Percentiles rank a stretch among this genome's conserved stretches.
Conservation (phyloP, 2,888 invertebrate genomes). For the Kryphioiulus occultus region DNA sequence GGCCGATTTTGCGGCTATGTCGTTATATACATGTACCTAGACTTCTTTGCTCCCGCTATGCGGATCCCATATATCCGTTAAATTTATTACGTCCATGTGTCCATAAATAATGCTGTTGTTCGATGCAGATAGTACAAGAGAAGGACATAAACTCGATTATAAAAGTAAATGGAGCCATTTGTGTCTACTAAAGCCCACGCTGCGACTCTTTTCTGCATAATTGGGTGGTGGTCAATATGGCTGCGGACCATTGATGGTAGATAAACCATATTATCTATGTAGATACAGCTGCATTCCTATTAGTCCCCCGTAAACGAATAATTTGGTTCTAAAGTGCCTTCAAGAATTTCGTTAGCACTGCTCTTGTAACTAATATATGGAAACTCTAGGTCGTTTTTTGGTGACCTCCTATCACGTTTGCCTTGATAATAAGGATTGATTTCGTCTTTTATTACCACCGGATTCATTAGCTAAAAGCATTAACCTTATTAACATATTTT, state of each 20-base stretch:
- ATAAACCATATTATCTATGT: background rate
- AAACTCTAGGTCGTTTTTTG: background rate
- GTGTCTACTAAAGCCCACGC: background rate
- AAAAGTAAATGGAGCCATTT: conserved; percentile 18
- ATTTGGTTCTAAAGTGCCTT: background rate
- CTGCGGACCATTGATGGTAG: background rate
- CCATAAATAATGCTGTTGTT: conserved; percentile 18
- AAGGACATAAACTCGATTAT: conserved; percentile 1
- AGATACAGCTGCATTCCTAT: background rate
- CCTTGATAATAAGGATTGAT: background rate
- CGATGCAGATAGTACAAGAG: conserved; percentile 16
- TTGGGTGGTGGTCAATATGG: conserved; percentile 15
- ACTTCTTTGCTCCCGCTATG: background rate
- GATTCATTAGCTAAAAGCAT: background rate
- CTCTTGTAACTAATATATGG: background rate
- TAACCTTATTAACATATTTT: conserved; percentile 14
- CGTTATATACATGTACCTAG: background rate
- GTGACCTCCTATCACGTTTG: background rate
- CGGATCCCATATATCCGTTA: background rate
- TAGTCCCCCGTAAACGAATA: background rate
- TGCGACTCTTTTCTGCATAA: conserved; percentile 18
- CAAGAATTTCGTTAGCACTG: background rate
- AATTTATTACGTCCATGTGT: conserved; percentile 20
- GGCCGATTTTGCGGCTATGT: background rate
- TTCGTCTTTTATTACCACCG: background rate